A percentile compares a stretch with the other conserved stretches of the same genome.
These are phyloP conservation scores for Coluber constrictor DNA, from an alignment of 2,797 vertebrate species.

Conservation along the genomic window DNA sequence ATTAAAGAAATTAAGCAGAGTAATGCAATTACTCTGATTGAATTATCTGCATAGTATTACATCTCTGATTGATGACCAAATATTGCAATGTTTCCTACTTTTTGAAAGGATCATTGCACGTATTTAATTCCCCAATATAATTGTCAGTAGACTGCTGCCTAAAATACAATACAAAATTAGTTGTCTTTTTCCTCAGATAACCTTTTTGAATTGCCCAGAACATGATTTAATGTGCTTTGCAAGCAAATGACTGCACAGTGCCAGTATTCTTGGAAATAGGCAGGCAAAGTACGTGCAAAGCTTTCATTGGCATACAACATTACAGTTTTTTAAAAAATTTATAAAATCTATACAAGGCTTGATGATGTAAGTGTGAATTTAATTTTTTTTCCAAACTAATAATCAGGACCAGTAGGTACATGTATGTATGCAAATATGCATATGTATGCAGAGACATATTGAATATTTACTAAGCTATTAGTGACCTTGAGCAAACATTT, in stretches of 20 bases:
- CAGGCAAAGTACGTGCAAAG: constrained; percentile 16
- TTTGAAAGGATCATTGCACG: background rate
- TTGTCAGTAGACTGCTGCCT: background rate
- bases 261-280: constrained; percentile 19
- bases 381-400: background rate
- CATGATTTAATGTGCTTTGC: constrained; percentile 23
- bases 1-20: background rate
- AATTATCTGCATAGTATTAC: background rate
- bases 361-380: background rate
- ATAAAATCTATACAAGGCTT: constrained; percentile 1
- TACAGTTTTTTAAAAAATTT: background rate
- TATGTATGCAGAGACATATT: background rate
- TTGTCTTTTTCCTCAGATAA: constrained; percentile 11
- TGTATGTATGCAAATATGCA: background rate
- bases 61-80: background rate
- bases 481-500: constrained; percentile 29
- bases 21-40: background rate
- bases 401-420: constrained; percentile 15
- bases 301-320: background rate
- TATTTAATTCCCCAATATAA: background rate
- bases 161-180: constrained; percentile 12
- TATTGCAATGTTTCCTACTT: background rate
- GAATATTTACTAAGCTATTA: constrained; percentile 3
- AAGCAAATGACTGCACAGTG: constrained; percentile 22
- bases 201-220: constrained; percentile 22